Evolutionary conservation across 2,113 vertebrate species (phyloP).

Genomic region (Spea bombifrons): DNA sequence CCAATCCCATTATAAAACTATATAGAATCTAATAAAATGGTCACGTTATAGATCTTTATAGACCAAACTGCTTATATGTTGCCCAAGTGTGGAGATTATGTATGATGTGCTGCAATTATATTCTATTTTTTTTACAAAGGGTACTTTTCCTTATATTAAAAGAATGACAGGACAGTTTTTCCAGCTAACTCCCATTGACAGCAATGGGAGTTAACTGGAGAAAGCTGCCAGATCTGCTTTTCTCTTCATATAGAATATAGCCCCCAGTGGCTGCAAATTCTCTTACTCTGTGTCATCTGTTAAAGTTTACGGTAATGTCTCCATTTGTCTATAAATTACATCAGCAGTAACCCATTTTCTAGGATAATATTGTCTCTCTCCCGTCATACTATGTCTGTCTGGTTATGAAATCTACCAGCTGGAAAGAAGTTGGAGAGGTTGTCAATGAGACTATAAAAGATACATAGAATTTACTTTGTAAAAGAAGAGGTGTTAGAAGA

Average conservation of each 20-base stretch:
- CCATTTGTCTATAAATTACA: conserved; percentile 17
- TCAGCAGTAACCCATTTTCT: neutral
- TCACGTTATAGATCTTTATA: neutral
- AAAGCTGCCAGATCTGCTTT: conserved; percentile 13
- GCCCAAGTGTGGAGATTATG: neutral
- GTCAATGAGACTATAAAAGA: too few relatives aligned
- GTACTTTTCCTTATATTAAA: neutral
- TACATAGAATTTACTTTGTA: too few relatives aligned
- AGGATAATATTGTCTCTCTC: neutral
- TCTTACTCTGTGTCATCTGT: conserved; percentile 4
- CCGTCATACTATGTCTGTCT: neutral
- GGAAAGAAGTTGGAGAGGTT: neutral
- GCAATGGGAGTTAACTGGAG: conserved; percentile 3
- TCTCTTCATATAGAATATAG: neutral
- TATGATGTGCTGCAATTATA: too few relatives aligned
- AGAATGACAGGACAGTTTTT: neutral
- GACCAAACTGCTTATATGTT: neutral
- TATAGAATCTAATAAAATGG: too few relatives aligned
- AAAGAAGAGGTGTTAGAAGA: too few relatives aligned
- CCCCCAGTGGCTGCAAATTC: conserved; percentile 3
- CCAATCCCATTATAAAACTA: too few relatives aligned
- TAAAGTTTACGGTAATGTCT: neutral
- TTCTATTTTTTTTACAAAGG: too few relatives aligned
- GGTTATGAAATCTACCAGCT: neutral
- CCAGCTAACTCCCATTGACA: neutral